Conservation (phyloP, 1,140 invertebrate species). For the Brachionus manjavacas region DNA sequence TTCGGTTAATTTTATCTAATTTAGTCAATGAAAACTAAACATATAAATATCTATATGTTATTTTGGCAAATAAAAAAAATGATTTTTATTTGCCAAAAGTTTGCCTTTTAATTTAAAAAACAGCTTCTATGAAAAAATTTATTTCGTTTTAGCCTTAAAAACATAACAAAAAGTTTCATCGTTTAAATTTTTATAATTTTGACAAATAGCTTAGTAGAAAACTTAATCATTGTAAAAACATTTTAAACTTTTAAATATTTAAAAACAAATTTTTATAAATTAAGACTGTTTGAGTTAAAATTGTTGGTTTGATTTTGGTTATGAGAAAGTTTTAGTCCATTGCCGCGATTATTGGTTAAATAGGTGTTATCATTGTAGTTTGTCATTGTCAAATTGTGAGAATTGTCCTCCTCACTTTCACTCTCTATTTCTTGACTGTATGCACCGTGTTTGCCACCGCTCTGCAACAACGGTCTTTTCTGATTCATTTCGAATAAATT, state of each 20-base stretch:
- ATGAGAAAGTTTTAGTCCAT: neutral
- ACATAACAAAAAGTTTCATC: neutral
- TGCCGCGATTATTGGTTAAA: neutral
- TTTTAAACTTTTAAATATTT: neutral
- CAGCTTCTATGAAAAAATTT: neutral
- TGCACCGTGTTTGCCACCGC: neutral
- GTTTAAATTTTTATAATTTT: neutral
- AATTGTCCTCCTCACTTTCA: neutral
- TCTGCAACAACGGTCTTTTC: neutral
- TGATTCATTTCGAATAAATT: conserved; percentile 26
- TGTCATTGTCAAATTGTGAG: conserved; percentile 5
- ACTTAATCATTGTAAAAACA: neutral
- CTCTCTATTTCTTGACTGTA: neutral
- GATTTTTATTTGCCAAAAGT: neutral
- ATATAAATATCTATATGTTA: neutral
- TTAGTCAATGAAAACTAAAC: neutral
- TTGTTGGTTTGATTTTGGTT: neutral
- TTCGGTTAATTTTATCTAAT: neutral
- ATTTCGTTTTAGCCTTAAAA: neutral
- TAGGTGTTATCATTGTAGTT: neutral
- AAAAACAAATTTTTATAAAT: neutral
- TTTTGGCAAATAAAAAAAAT: no score
- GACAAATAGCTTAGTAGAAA: neutral
- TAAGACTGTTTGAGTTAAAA: conserved; percentile 6
- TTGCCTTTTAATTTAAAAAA: neutral